Evolutionary conservation across 2,113 vertebrate genomes (phyloP), one percentile per base, ranked within the genome.

Genomic region (Butorides virescens): DNA sequence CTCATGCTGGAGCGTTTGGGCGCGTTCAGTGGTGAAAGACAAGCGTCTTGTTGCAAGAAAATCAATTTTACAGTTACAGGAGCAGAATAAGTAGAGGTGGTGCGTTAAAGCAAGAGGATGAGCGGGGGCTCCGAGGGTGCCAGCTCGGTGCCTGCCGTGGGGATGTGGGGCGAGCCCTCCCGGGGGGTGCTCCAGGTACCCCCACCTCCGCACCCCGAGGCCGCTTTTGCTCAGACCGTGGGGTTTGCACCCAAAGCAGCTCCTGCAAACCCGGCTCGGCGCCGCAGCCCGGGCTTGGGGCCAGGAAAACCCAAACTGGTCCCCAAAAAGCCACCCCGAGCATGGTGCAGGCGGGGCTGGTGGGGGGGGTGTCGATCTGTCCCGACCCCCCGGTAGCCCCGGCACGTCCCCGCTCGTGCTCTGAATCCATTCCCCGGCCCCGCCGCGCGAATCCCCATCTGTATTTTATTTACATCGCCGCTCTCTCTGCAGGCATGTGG

Each of bases 51-150:
- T 97, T 97, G 96, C 98, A 96, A 95, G 98, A 87, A 98, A 98
- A 98, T 98, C 98, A 98, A 98, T 98, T 98, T 98, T 98, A 98
- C 98, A 98, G 97, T 98, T 98, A 98, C 93, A 97, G 98, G 97
- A 98, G 98, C 98, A 98, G 98, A 98, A 98, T 98, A 98, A 98
- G 98, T 97, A 96, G 98, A 98, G 97, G 96, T 95, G 97, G 96
- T 97, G 97, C 97, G 81, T 98, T 97, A 98, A 98, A 95, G 95
- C 94, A 93, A 86, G 95, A 52, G 84, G 92, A 78, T 68, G 91
- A 81, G 88, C 73, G 7, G 70, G 83, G 87, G 66, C 68, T 49
- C 34, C 0, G 18, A 20, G 63, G 72, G 89, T 16, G 81, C 50
- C 85, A 3, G 68, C 68, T 27, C 6, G 3, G 50, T 5, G 11